phyloP scores from a whole-genome alignment of 2,113 vertebrate species.

The Pedetes capensis region DNA sequence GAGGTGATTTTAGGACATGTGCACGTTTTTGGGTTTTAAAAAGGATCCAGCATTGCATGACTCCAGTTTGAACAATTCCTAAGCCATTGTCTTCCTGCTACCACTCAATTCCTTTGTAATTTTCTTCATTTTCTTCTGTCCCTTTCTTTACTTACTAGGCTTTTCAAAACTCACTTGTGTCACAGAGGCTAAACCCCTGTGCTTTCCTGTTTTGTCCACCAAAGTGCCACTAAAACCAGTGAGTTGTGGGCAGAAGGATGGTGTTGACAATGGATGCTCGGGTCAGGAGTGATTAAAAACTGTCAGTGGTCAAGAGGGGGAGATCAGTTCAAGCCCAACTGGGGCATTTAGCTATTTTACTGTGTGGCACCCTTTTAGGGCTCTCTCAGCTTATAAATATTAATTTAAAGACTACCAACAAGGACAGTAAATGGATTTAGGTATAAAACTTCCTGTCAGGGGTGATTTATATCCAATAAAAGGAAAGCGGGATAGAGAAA shows the following conservation, averaged over 20 bases:
- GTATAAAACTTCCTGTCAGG: conserved; percentile 87
- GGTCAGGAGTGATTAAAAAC: conserved; percentile 85
- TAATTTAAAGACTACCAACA: conserved; percentile 90
- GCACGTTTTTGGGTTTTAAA: conserved; percentile 46
- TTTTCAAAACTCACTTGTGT: conserved; percentile 63
- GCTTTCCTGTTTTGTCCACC: conserved; percentile 70
- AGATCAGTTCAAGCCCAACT: conserved; percentile 78
- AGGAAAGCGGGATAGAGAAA: conserved; percentile 82
- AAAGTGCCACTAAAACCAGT: conserved; percentile 52
- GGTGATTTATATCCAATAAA: conserved; percentile 89
- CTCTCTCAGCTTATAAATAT: conserved; percentile 89
- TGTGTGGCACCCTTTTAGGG: conserved; percentile 83
- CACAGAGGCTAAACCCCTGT: conserved; percentile 41
- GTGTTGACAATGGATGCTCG: conserved; percentile 61
- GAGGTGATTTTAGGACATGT: conserved; percentile 34
- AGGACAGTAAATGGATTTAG: conserved; percentile 88
- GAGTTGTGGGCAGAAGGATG: conserved; percentile 78
- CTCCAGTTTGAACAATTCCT: background rate
- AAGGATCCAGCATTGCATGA: background rate
- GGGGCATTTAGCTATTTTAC: conserved; percentile 85
- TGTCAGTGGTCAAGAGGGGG: conserved; percentile 82
- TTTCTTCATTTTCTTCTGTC: conserved; percentile 44
- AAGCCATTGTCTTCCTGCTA: background rate
- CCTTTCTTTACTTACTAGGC: conserved; percentile 19
- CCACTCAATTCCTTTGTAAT: background rate